phyloP scores from a whole-genome alignment of 2,888 invertebrate genomes.

The Temnothorax unifasciatus region DNA sequence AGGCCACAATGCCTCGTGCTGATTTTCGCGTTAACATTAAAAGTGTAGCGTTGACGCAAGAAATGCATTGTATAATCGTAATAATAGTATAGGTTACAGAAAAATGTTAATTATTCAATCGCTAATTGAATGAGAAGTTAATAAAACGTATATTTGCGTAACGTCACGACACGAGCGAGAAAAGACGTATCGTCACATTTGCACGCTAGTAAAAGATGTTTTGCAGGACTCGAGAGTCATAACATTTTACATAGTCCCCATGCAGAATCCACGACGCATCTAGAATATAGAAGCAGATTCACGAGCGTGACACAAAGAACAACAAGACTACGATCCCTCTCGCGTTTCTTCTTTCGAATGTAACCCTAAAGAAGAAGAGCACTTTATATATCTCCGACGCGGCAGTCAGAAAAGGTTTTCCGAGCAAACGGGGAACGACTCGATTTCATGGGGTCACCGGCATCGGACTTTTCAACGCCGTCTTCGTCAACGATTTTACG shows the following conservation, averaged over 20 bases:
- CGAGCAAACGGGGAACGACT: slow-evolving; percentile 53
- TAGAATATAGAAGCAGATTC: slow-evolving; percentile 39
- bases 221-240: slow-evolving; percentile 16
- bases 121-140: neutral
- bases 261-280: slow-evolving; percentile 29
- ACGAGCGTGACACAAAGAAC: slow-evolving; percentile 17
- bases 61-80: neutral
- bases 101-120: slow-evolving; percentile 1
- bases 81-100: neutral
- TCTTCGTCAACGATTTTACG: slow-evolving; percentile 61
- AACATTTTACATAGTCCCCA: slow-evolving; percentile 24
- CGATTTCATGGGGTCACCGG: slow-evolving; percentile 56
- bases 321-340: slow-evolving; percentile 52
- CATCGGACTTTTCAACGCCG: slow-evolving; percentile 64
- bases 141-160: neutral
- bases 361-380: slow-evolving; percentile 55
- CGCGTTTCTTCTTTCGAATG: slow-evolving; percentile 42
- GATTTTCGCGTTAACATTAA: slow-evolving; percentile 20
- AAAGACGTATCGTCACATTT: neutral
- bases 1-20: neutral
- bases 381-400: slow-evolving; percentile 52
- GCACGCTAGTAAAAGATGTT: neutral
- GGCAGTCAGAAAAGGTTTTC: slow-evolving; percentile 61
- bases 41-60: neutral
- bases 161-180: neutral